Base-by-base conservation (phyloP, 1,140 invertebrate species). In the Zaprionus capensis region DNA sequence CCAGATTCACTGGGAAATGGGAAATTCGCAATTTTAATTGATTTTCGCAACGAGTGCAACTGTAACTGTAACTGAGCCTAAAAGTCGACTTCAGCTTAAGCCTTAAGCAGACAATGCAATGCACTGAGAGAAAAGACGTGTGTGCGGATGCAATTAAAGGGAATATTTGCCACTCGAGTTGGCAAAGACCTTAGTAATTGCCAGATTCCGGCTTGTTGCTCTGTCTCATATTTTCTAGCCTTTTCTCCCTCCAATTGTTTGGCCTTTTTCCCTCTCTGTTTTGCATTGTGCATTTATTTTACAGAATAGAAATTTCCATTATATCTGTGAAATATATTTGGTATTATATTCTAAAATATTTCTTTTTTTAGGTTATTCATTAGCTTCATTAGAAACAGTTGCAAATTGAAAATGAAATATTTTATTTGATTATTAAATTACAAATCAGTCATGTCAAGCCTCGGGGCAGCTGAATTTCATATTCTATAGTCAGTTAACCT, bases 11-110 rank as follows among this genome's bases (percentile, higher is more conserved):
- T 58, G 11, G 11, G n/a, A 46, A 22, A 20, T 28, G 36, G 38
- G 57, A 64, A 72, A 67, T 84, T 73, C 36, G 65, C 28, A 64
- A 73, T 80, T 79, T 76, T 82, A 66, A 82, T 83, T 82, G 71
- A 62, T 76, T 76, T 75, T 76, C 26, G 15, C n/a, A 24, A 26
- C 20, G 49, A n/a, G 7, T 17, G 7, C 3, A 46, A 46, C 3
- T 46, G 41, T 17, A 46, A 46, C n/a, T 46, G 41, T 17, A 46
- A 46, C n/a, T 46, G 41, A 17, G 44, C 20, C 20, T 46, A 51
- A 24, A 14, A 22, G 46, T 24, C 22, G 46, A 24, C 46, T 51
- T 4, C 11, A 51, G 46, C 46, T 51, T 24, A 24, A 24, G 12
- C 9, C 46, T 51, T 51, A 51, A 24, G 12, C 9, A 24, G 20